Conservation (phyloP, 2,797 vertebrate genomes). For the Mormyrus hasselquistii region DNA sequence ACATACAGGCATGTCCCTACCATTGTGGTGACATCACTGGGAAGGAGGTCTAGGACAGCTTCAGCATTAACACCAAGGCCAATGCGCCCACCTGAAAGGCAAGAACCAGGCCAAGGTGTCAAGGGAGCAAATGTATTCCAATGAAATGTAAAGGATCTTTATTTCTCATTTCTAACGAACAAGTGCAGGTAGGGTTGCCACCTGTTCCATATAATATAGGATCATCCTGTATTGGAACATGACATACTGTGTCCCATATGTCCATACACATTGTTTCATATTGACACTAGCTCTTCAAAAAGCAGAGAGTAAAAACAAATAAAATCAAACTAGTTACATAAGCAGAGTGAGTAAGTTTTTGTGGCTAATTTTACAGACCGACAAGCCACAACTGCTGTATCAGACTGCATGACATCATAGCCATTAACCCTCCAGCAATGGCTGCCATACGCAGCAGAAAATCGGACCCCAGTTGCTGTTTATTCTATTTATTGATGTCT, state of each 20-base stretch:
- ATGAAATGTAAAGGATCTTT: neutral
- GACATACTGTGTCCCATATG: neutral
- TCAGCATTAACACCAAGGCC: conserved; percentile 50
- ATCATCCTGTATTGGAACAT: neutral
- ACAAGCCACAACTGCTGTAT: neutral
- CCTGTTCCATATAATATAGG: neutral
- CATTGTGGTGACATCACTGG: conserved; percentile 33
- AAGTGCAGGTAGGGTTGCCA: neutral
- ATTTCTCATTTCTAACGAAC: neutral
- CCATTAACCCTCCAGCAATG: no score
- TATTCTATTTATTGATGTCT: no score
- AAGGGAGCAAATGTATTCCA: neutral
- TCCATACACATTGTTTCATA: neutral
- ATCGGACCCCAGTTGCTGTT: no score
- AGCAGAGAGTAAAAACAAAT: neutral
- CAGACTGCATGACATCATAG: no score
- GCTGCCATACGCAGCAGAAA: no score
- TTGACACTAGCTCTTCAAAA: neutral
- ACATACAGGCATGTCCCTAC: conserved; percentile 41
- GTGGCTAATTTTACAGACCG: neutral
- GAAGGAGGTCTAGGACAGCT: conserved; percentile 35
- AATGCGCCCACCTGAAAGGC: conserved; percentile 45
- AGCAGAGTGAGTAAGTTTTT: neutral
- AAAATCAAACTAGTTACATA: neutral
- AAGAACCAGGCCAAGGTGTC: conserved; percentile 1